A percentile compares a stretch with the other conserved stretches of the same genome.
Evolutionary conservation across 2,797 vertebrate genomes (phyloP).

Genomic region (Melopsittacus undulatus): DNA sequence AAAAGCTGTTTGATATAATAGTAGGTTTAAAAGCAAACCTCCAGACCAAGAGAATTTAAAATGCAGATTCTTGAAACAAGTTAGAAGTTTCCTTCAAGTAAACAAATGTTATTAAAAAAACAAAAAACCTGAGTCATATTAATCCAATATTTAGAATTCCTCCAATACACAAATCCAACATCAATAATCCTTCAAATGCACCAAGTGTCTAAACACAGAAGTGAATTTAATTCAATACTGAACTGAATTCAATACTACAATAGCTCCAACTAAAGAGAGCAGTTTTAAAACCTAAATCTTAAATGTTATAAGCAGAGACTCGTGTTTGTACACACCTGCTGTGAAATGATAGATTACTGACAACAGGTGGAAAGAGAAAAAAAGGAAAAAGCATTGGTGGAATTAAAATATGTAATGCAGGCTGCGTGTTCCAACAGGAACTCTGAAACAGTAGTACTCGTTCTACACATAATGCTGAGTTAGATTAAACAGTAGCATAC

Average conservation of each 20-base stretch:
- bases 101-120: neutral
- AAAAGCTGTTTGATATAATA: slow-evolving; percentile 70
- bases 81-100: slow-evolving; percentile 51
- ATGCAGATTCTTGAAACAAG: slow-evolving; percentile 52
- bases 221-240: neutral
- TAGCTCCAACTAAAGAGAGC: neutral
- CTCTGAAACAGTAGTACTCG: slow-evolving; percentile 20
- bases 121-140: neutral
- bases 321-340: slow-evolving; percentile 50
- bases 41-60: slow-evolving; percentile 67
- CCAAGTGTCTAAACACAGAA: neutral
- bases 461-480: slow-evolving; percentile 41
- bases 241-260: neutral
- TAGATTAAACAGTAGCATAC: slow-evolving; percentile 29
- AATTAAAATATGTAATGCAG: slow-evolving; percentile 30
- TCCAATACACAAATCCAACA: neutral
- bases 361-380: slow-evolving; percentile 59
- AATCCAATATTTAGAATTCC: neutral
- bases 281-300: neutral
- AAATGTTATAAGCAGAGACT: neutral
- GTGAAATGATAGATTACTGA: slow-evolving; percentile 20
- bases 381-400: neutral
- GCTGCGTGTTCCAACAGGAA: slow-evolving; percentile 57
- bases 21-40: slow-evolving; percentile 75
- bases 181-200: neutral